phyloP scores from a whole-genome alignment of 2,113 vertebrate genomes.

The Dipodomys ordii region DNA sequence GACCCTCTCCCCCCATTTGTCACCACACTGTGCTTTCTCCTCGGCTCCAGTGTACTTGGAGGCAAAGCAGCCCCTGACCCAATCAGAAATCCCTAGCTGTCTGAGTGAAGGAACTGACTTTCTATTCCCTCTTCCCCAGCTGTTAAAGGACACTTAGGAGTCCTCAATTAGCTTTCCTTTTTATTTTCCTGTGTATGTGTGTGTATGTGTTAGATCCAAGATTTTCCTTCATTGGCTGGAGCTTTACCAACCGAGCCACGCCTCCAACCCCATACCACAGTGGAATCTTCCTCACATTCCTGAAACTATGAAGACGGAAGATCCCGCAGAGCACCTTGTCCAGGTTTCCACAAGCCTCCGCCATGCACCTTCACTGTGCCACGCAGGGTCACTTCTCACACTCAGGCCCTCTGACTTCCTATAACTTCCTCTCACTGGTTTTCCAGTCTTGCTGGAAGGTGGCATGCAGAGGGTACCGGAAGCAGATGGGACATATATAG shows the following conservation, averaged over 20 bases:
- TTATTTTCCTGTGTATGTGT: no score
- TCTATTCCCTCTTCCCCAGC: background rate
- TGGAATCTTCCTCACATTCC: background rate
- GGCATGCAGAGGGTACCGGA: background rate
- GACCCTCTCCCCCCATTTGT: no score
- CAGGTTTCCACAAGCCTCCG: background rate
- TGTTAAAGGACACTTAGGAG: no score
- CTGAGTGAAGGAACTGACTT: background rate
- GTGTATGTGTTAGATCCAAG: no score
- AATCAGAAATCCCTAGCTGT: background rate
- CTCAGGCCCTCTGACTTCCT: background rate
- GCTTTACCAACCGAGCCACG: no score
- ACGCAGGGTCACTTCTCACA: background rate
- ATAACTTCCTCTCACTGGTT: background rate
- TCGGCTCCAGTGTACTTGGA: no score
- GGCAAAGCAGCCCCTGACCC: conserved; percentile 38
- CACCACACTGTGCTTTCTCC: background rate
- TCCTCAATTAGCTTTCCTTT: no score
- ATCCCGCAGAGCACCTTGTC: fast-evolving
- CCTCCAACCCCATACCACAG: background rate
- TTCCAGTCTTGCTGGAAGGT: background rate
- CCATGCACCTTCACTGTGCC: background rate
- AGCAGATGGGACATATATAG: background rate
- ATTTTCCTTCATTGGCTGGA: no score
- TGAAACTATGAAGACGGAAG: background rate